Conservation (phyloP, 2,888 invertebrate species). For the Dichetophora obliterata region DNA sequence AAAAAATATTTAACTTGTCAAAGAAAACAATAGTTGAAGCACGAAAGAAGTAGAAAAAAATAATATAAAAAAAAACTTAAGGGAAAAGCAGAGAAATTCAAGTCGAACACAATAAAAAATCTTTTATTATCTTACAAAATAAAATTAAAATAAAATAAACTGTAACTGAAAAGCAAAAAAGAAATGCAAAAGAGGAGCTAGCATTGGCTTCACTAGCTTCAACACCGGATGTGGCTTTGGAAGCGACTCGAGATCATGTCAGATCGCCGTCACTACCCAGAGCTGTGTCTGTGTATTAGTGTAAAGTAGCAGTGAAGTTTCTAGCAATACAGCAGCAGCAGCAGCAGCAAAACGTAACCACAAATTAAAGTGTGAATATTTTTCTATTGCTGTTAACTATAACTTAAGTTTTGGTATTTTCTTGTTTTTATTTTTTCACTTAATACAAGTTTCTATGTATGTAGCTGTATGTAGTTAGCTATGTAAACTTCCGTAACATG, state of each 20-base stretch:
- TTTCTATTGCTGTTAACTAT: constrained; percentile 16
- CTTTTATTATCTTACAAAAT: constrained; percentile 23
- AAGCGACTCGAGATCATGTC: not conserved
- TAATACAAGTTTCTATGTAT: not conserved
- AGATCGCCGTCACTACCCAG: constrained; percentile 1
- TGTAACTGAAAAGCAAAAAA: constrained; percentile 7
- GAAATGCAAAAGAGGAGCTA: too few species aligned
- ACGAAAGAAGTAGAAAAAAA: not conserved
- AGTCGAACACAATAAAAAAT: constrained; percentile 13
- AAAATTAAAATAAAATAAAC: constrained; percentile 11
- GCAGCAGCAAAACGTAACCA: not conserved
- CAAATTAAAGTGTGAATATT: constrained; percentile 28
- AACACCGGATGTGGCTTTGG: constrained; percentile 26
- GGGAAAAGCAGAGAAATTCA: not conserved
- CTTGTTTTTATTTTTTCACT: not conserved
- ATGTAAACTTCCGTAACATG: constrained; percentile 26
- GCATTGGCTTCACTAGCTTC: not conserved
- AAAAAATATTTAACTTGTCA: not conserved
- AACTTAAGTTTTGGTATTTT: not conserved
- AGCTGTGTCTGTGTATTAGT: constrained; percentile 21
- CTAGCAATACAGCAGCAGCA: not conserved
- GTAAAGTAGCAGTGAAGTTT: constrained; percentile 31
- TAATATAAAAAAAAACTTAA: not conserved
- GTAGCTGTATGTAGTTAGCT: not conserved
- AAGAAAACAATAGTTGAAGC: not conserved